Base-by-base conservation (phyloP, 2,113 vertebrate genomes). In the Psilopogon haemacephalus region DNA sequence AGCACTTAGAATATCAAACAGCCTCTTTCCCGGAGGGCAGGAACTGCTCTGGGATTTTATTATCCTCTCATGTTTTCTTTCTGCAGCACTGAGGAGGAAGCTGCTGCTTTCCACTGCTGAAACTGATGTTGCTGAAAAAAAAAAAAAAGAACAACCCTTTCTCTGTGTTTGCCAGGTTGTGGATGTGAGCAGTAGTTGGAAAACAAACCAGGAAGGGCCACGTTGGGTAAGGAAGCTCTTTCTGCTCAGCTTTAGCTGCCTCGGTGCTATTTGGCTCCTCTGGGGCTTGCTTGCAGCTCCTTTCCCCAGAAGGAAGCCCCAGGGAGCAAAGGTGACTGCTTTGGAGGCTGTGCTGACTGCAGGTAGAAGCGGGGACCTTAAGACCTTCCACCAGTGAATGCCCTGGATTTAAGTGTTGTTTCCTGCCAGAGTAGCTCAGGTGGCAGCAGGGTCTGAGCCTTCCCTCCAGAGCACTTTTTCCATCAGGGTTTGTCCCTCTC, bases 301-400 rank as follows among this genome's bases (percentile, higher is more conserved):
- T 55, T 44, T 48, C 17, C 30, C 46, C 16, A 9, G 68, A 42
- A 27, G 38, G 54, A 32, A 54, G 38, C 3, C 20, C 33, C 26
- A 6, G 12, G 77, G 21, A 60, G 21, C 26, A 1, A 6, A 52
- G 50, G 2, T 15, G 65, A 3, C 5, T 18, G 27, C 23, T 33
- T n/a, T 13, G 24, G 15, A 44, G 42, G 16, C 17, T 44, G 42
- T 44, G 42, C 42, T 44, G 42, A 44, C 42, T 44, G 42, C 42
- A 44, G 16, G 42, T 97, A 97, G 88, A 96, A 95, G 81, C 28
- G 0, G 97, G 97, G 83, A 96, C 62, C 93, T 91, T 80, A 95
- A 73, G 97, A 89, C 94, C 97, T 96, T 90, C 86, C 96, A 96
- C 70, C 96, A 93, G 89, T 91, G 93, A 95, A 93, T 73, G 82